Evolutionary conservation across 2,797 vertebrate genomes (phyloP), one percentile per base, ranked within the genome.

Genomic region (Steatocranus sp.): DNA sequence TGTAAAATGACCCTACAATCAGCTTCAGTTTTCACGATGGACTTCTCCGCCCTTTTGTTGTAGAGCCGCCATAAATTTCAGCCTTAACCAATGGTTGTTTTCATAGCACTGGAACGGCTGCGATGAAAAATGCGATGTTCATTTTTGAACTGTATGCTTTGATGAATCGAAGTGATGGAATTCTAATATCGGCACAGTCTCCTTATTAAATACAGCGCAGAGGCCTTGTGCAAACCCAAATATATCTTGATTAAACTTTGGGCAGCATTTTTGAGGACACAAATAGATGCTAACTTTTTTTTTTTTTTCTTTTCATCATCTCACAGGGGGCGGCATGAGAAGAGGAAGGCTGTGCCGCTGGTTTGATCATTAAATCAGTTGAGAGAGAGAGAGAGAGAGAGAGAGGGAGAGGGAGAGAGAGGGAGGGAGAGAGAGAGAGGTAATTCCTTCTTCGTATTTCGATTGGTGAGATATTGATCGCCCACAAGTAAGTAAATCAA

Each of bases 241-340:
- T 90, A 82, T 79, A 90, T 88, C 63, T 75, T 80, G 81, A 88
- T 90, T 91, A 85, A 86, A 89, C 85, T 89, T 88, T 76, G 75
- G 79, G 66, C 83, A 58, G n/a, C 75, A 75, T 86, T 82, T 58
- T 82, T 61, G 36, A 76, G 70, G 79, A 87, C 89, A 80, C 81
- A 90, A 89, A 94, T 92, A 92, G 89, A 91, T 78, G 48, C 81
- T 91, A 76, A 81, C 86, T 73, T 32, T 12, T 68, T 36, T 51
- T 25, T 68, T 5, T 30, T n/a, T n/a, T n/a, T n/a, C n/a, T n/a
- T n/a, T n/a, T n/a, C n/a, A n/a, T 8, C 68, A 7, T 48, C 68
- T 73, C 25, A 46, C 6, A 51, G 53, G 54, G 23, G 32, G 23
- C 8, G 32, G 51, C 41, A 70, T 2, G 54, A 74, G 49, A 23